phyloP scores from a whole-genome alignment of 1,140 invertebrate species.

The Akabosia matsudoensis region DNA sequence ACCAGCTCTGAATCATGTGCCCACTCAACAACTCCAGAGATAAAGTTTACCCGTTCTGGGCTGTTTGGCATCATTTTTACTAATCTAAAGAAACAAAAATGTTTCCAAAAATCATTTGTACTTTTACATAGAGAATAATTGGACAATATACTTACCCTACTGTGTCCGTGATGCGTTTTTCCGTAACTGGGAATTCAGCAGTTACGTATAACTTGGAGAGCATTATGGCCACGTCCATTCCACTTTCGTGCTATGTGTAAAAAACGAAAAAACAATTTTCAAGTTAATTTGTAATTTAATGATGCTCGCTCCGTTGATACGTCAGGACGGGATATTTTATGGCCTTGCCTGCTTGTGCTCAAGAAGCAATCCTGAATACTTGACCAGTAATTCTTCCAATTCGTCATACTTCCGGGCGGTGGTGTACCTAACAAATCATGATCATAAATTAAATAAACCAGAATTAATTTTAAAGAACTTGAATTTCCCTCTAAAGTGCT shows the following conservation, averaged over 20 bases:
- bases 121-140: no score
- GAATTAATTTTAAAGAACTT: no score
- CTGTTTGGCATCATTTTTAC: slow-evolving; percentile 31
- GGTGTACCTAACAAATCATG: slow-evolving; percentile 31
- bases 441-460: background rate
- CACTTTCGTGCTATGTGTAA: slow-evolving; percentile 39
- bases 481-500: background rate
- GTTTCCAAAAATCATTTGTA: no score
- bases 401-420: slow-evolving; percentile 32
- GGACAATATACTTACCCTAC: background rate
- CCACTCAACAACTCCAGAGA: slow-evolving; percentile 38
- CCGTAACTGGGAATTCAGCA: background rate
- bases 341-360: slow-evolving; percentile 36
- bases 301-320: background rate
- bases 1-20: slow-evolving; percentile 16
- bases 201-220: slow-evolving; percentile 37
- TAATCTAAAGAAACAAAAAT: slow-evolving; percentile 25
- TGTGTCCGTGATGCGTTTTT: slow-evolving; percentile 18
- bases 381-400: slow-evolving; percentile 33
- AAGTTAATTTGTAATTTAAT: background rate
- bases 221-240: slow-evolving; percentile 42
- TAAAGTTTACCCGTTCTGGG: slow-evolving; percentile 35
- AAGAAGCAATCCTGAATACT: slow-evolving; percentile 24
- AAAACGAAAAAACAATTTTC: background rate
- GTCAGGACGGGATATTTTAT: background rate